Evolutionary conservation across 2,797 vertebrate species (phyloP), one percentile per base, ranked within the genome.

Genomic region (Enteromius fasciolatus): DNA sequence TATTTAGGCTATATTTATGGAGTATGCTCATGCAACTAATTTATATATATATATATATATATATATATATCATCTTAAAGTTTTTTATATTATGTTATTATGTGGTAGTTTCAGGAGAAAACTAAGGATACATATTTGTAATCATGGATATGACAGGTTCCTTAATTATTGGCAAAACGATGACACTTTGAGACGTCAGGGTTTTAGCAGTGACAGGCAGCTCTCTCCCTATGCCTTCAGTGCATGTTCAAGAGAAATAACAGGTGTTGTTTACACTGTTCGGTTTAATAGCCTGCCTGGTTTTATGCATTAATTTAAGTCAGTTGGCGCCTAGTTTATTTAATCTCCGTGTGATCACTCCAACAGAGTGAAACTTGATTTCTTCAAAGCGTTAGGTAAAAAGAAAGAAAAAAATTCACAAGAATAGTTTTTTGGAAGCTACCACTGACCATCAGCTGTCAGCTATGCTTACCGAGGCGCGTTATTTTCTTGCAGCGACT

Each of bases 181-280:
- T 41, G 31, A 8, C 20, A 41, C 10, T 76, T 44, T 36, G n/a
- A 76, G n/a, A 36, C 33, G 33, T 41, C 73, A 52, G 48, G 1
- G 50, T 54, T 36, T n/a, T 18, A 70, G 23, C 14, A 10, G 46
- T 74, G 31, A 54, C 4, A 18, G 9, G 2, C 28, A 31, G 9
- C 48, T 23, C 20, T 75, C 7, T 54, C 18, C 1, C 52, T 41
- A 23, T 64, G 10, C 44, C 31, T 69, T 14, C 64, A 68, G n/a
- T 63, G 17, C 20, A 25, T 4, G 41, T 31, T 81, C 10, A 39
- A 52, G 18, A 41, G 23, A 66, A 67, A 57, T 82, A 82, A 82
- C 80, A 75, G 59, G 46, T 75, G 80, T 75, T 81, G 15, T 75
- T 75, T 81, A 54, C 75, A 41, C 57, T 31, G 15, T 46, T 76